phyloP scores from a whole-genome alignment of 2,888 invertebrate species.

The Leptogaster cylindrica region DNA sequence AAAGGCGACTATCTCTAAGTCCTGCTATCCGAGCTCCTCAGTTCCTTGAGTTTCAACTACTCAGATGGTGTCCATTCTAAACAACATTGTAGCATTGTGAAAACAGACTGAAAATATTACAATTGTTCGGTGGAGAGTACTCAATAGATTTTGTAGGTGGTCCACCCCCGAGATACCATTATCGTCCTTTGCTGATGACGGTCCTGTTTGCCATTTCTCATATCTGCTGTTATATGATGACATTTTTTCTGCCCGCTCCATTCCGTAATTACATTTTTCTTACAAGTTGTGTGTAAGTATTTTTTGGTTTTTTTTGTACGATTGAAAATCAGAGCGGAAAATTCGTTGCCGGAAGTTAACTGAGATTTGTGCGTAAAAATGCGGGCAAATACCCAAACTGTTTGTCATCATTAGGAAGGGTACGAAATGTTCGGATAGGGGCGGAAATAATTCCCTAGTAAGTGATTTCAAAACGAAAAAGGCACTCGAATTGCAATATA shows the following conservation, averaged over 20 bases:
- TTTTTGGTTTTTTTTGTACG: too few species aligned
- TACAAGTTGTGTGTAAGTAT: background rate
- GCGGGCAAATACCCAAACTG: too few species aligned
- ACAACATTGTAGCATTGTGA: constrained; percentile 10
- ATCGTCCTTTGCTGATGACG: constrained; percentile 1
- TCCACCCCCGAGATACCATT: constrained; percentile 11
- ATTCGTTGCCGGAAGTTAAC: too few species aligned
- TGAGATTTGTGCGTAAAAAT: too few species aligned
- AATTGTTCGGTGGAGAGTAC: constrained; percentile 1
- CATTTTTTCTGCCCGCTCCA: background rate
- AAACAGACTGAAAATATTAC: constrained; percentile 21
- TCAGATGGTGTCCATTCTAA: constrained; percentile 17
- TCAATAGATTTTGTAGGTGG: constrained; percentile 1
- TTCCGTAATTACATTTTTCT: background rate
- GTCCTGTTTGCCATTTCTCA: constrained; percentile 8
- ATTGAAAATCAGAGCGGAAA: too few species aligned
- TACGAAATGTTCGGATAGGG: too few species aligned
- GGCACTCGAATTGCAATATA: too few species aligned
- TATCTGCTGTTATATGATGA: background rate
- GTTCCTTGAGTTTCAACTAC: constrained; percentile 30
- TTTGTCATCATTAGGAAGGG: too few species aligned
- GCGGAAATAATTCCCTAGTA: too few species aligned
- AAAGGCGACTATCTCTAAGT: constrained; percentile 28
- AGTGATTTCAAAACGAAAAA: too few species aligned
- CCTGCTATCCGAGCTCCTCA: constrained; percentile 20